phyloP scores from a whole-genome alignment of 1,140 invertebrate species.

The Fopius arisanus region DNA sequence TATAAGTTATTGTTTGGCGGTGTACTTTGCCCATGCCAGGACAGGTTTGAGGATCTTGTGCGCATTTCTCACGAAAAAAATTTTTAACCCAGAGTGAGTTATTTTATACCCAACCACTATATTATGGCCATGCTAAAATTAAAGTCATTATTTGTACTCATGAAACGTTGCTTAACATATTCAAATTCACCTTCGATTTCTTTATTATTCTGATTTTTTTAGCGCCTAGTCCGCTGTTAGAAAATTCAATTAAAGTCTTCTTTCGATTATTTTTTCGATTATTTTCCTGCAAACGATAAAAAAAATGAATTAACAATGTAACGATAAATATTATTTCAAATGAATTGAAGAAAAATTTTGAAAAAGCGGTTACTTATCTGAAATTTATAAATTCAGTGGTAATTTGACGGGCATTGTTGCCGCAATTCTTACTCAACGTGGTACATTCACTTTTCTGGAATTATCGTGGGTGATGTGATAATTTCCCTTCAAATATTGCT shows the following conservation, averaged over 20 bases:
- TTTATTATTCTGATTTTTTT: neutral
- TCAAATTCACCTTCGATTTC: neutral
- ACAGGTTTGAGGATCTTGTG: neutral
- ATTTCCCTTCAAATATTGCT: neutral
- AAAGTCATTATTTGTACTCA: conserved; percentile 5
- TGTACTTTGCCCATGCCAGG: conserved; percentile 7
- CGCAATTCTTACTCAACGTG: neutral
- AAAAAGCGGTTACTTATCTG: too few relatives aligned
- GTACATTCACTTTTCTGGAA: neutral
- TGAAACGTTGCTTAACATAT: neutral
- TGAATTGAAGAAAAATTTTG: too few relatives aligned
- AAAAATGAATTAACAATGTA: too few relatives aligned
- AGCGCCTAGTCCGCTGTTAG: neutral
- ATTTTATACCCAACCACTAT: neutral
- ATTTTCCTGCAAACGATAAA: too few relatives aligned
- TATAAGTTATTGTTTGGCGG: conserved; percentile 25
- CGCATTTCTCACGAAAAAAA: neutral
- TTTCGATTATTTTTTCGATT: too few relatives aligned
- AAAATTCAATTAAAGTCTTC: neutral
- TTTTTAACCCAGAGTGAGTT: neutral
- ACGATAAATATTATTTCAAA: too few relatives aligned
- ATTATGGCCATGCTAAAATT: neutral
- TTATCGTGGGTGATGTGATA: neutral
- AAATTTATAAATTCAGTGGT: too few relatives aligned
- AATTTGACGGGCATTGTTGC: conserved; percentile 4